phyloP scores from a whole-genome alignment of 2,888 invertebrate genomes.

The Pandemis corylana region DNA sequence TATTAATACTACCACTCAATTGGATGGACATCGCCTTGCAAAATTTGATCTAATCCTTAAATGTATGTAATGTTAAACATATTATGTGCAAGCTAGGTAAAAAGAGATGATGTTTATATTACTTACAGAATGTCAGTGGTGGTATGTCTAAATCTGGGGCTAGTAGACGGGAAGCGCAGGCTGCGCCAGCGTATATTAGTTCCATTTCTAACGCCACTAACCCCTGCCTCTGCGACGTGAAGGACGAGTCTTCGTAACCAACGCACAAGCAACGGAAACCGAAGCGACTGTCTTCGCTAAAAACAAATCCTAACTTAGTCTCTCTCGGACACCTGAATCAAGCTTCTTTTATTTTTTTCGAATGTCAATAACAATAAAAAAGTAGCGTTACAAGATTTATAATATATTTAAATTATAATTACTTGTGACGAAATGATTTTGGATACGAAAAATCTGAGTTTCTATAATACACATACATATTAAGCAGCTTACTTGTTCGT shows the following conservation, averaged over 20 bases:
- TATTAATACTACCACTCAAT: no score
- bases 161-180: conserved; percentile 95
- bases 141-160: conserved; percentile 80
- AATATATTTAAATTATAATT: no score
- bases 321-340: not conserved
- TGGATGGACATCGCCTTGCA: no score
- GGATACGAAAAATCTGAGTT: no score
- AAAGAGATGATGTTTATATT: not conserved
- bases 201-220: conserved; percentile 94
- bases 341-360: not conserved
- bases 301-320: not conserved
- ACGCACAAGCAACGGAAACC: conserved; percentile 93
- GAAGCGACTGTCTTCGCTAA: conserved; percentile 71
- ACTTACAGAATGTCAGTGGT: conserved; percentile 68
- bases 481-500: conserved; percentile 58
- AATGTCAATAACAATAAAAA: not conserved
- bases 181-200: conserved; percentile 94
- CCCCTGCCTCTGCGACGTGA: conserved; percentile 73
- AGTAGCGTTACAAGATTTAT: no score
- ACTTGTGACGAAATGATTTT: no score
- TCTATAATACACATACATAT: not conserved
- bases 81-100: not conserved
- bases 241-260: conserved; percentile 91
- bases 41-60: no score
- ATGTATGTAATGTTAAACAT: no score